Evolutionary conservation across 2,888 invertebrate species (phyloP), one percentile per base, ranked within the genome.

Genomic region (Nomada lathburiana): DNA sequence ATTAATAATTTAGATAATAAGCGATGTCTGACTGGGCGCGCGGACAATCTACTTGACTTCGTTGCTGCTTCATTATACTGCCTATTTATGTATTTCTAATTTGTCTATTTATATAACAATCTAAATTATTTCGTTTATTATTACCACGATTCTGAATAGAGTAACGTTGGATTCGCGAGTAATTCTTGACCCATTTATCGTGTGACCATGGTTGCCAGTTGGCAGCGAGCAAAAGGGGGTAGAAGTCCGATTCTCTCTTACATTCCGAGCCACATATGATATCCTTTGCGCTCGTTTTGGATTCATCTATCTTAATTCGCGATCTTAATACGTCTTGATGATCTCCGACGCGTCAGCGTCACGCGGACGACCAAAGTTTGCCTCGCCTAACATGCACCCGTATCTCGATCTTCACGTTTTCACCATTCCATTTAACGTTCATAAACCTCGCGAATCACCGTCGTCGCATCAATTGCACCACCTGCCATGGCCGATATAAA

Each of bases 301-400:
- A 80, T 82, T 78, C 82, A 68, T 63, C 78, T 91, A 91, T 91
- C 90, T 83, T 86, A 80, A 80, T 78, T 84, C 76, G 84, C 83
- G 88, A 91, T 91, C 91, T 91, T 90, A 91, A 90, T 91, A 89
- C 90, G 90, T 90, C 90, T 70, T 67, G 79, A 69, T 59, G 84
- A 88, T 87, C 81, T 60, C 73, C 65, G 85, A 73, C 74, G 78
- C 67, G 82, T 76, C 82, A 79, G 70, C 82, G 80, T 82, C 83
- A 82, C 77, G 70, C 62, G 65, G 55, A 69, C 69, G 57, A 20
- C 57, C 55, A 52, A 29, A 36, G 55, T 80, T 55, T 74, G 50
- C 50, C 53, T 55, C 47, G 47, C 2, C 23, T 63, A 50, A 74
- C 16, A 11, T n/a, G 16, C 29, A 47, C 26, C n/a, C 47, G 53